Evolutionary conservation across 1,140 invertebrate species (phyloP).

Genomic region (Copidosoma floridanum): DNA sequence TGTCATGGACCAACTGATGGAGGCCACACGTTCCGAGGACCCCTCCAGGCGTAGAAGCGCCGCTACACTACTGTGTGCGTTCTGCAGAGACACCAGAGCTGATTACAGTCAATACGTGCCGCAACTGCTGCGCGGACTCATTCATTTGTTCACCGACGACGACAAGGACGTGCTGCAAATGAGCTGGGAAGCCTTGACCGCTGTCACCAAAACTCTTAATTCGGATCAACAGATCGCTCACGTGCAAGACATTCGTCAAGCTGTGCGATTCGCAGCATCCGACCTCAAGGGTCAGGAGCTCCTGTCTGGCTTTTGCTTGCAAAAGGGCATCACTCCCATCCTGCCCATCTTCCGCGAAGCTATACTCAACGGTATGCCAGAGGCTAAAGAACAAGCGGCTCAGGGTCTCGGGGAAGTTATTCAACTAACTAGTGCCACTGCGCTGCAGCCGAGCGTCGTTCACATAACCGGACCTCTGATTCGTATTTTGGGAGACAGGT

Average conservation of each 20-base stretch:
- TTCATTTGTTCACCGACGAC: constrained; percentile 79
- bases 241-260: constrained; percentile 86
- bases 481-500: constrained; percentile 94
- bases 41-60: constrained; percentile 72
- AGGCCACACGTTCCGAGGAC: constrained; percentile 69
- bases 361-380: constrained; percentile 89
- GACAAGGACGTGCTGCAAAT: constrained; percentile 81
- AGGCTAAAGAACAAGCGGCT: constrained; percentile 94
- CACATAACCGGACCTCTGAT: constrained; percentile 97
- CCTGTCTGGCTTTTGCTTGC: constrained; percentile 92
- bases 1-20: constrained; percentile 88
- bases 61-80: constrained; percentile 83
- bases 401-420: constrained; percentile 92
- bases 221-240: constrained; percentile 78
- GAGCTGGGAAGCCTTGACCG: constrained; percentile 86
- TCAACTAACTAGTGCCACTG: constrained; percentile 76
- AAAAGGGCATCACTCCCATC: constrained; percentile 92
- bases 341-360: constrained; percentile 94
- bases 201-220: constrained; percentile 86
- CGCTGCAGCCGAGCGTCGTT: constrained; percentile 91
- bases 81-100: constrained; percentile 83
- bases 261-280: constrained; percentile 83
- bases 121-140: constrained; percentile 82
- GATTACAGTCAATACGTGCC: constrained; percentile 86
- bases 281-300: constrained; percentile 79